phyloP scores from a whole-genome alignment of 2,888 invertebrate species.

The Tetheella fluctuosa region DNA sequence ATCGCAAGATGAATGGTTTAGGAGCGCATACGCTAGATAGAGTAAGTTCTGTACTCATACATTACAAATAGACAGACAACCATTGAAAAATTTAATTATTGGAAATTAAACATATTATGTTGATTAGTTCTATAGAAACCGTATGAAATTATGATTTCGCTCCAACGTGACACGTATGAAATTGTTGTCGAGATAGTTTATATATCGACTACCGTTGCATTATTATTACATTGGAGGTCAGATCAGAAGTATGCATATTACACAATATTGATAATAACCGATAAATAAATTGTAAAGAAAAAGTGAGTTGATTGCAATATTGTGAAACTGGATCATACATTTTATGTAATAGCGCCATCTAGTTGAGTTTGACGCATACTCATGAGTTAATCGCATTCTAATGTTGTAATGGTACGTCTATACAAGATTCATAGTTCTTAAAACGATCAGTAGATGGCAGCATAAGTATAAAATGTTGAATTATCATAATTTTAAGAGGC shows the following conservation, averaged over 20 bases:
- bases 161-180: neutral
- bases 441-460: neutral
- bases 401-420: neutral
- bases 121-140: neutral
- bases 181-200: neutral
- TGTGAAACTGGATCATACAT: neutral
- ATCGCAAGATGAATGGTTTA: too few species aligned
- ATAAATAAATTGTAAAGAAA: neutral
- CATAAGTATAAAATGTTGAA: neutral
- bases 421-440: neutral
- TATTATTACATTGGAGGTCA: constrained; percentile 1
- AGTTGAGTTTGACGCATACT: neutral
- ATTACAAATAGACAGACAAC: too few species aligned
- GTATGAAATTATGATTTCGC: neutral
- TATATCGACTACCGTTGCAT: neutral
- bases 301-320: neutral
- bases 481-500: neutral
- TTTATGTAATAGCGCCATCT: constrained; percentile 10
- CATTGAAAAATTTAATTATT: too few species aligned
- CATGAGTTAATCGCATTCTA: neutral
- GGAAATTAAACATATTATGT: too few species aligned
- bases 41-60: too few species aligned
- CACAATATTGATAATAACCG: constrained; percentile 3
- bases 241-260: neutral
- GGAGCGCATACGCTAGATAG: too few species aligned